Base-by-base conservation (phyloP, 2,113 vertebrate genomes). In the Antigone vipio region DNA sequence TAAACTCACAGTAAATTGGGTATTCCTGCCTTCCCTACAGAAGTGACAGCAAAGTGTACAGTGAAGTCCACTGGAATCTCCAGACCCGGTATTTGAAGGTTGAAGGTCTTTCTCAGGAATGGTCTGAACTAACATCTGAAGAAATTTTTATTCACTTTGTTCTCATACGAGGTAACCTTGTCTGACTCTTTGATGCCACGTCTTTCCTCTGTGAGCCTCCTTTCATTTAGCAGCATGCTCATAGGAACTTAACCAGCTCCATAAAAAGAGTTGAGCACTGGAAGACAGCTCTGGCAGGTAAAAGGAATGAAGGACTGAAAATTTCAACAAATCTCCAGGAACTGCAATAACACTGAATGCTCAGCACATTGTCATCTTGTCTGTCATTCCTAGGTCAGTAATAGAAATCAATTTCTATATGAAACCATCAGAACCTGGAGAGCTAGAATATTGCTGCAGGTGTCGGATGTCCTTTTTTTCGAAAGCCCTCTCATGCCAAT, bases 351-450 rank as follows among this genome's bases (percentile, higher is more conserved):
- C 76, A 79, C 42, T 58, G 55, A 89, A 72, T 49, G 53, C 53
- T 93, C 83, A 53, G 76, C 86, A 85, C 77, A 66, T 66, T 85
- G 87, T 76, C 80, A 58, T 93, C 84, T 72, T 89, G 76, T 42
- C 89, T 82, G 77, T 93, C 91, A 89, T 34, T 91, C 80, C 45
- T 82, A 35, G 49, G 73, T 69, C 86, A 92, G 71, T 86, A 96
- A 88, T 27, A 95, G 83, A 95, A 96, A 96, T 95, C 69, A 96
- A 85, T 92, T 95, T 87, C 53, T 89, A 15, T 79, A 84, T 85
- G 84, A 93, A 95, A 92, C 35, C 72, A 60, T 38, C 52, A 94
- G 53, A 92, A 95, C 40, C 47, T 27, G 20, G 40, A 94, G 62
- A 91, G 69, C n/a, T 32, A 38, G 62, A 88, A 87, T 93, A 95